Base-by-base conservation (phyloP, 2,113 vertebrate species). In the Halichoeres trimaculatus region DNA sequence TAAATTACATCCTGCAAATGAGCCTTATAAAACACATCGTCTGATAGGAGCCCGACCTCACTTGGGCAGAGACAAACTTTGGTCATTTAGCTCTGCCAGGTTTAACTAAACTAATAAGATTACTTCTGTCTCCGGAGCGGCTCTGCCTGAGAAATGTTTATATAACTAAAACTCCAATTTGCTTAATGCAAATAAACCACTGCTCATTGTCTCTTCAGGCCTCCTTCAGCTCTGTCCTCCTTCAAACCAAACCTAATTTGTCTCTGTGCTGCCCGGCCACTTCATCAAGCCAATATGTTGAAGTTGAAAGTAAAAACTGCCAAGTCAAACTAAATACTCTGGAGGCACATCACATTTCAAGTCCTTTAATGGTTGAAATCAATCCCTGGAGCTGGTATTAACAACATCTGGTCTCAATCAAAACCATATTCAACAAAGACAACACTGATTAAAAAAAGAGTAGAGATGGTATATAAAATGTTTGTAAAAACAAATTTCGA, bases 101-200 rank as follows among this genome's bases (percentile, higher is more conserved):
- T 88, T 87, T 54, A 76, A 84, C 82, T 65, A 74, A 80, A 80
- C 80, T 84, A 85, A 88, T 76, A 52, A 70, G 84, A 88, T 86
- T 80, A 81, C 55, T 55, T 26, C 43, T 55, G 80, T 59, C 73
- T 66, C 67, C 41, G 35, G 74, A 86, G 83, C 59, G n/a, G 66
- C 66, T 51, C 62, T 26, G 41, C 61, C 59, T 58, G 63, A 89
- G 70, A 76, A 87, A 85, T 80, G 78, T 80, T 87, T 74, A 70
- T 69, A 70, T 57, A 80, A 70, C 63, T 66, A 74, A 77, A 81
- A 81, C 71, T 80, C 68, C 78, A 85, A 82, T 85, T 82, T 79
- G 57, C 67, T 83, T 70, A 84, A 89, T 85, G 76, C 78, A 88
- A 89, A 87, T 84, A 84, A 84, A 81, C 62, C 14, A 4, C 58